A percentile compares a stretch with the other conserved stretches of the same genome.
Evolutionary conservation across 2,113 vertebrate species (phyloP).

Genomic region (Thunnus maccoyii): DNA sequence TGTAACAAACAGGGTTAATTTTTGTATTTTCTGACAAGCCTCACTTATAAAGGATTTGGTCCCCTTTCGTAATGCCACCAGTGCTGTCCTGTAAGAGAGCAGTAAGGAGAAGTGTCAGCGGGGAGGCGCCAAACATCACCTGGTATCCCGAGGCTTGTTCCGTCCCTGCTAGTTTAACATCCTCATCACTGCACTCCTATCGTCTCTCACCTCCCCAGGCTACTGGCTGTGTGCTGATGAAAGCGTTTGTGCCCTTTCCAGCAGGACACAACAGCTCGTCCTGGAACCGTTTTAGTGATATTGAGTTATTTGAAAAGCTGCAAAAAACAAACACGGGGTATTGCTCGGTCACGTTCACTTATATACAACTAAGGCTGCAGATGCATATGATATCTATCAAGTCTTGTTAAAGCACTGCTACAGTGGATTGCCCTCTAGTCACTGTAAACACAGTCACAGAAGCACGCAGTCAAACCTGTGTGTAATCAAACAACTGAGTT

Average conservation of each 20-base stretch:
- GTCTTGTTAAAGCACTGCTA: slow-evolving; percentile 6
- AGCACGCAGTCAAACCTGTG: slow-evolving; percentile 36
- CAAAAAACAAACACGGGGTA: not conserved
- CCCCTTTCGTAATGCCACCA: not conserved
- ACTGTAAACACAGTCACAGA: slow-evolving; percentile 15
- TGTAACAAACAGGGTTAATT: not conserved
- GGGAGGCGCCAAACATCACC: slow-evolving; percentile 49
- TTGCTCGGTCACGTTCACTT: slow-evolving; percentile 12
- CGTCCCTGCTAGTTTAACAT: slow-evolving; percentile 55
- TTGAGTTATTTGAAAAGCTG: slow-evolving; percentile 34
- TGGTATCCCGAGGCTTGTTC: slow-evolving; percentile 67
- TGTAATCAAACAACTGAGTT: slow-evolving; percentile 64
- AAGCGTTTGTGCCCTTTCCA: slow-evolving; percentile 49
- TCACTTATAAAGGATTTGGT: not conserved
- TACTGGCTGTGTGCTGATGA: slow-evolving; percentile 40
- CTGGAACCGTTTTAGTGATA: slow-evolving; percentile 22
- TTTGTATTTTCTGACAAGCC: not conserved
- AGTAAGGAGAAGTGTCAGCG: slow-evolving; percentile 35
- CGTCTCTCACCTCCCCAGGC: slow-evolving; percentile 46
- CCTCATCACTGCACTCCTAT: slow-evolving; percentile 49
- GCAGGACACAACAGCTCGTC: slow-evolving; percentile 20
- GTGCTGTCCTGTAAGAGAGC: slow-evolving; percentile 13
- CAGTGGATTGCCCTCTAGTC: slow-evolving; percentile 11
- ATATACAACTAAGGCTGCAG: slow-evolving; percentile 9
- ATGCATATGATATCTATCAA: slow-evolving; percentile 13